These are phyloP conservation scores for Struthio camelus DNA, from an alignment of 2,113 vertebrate species.

Conservation along the genomic window DNA sequence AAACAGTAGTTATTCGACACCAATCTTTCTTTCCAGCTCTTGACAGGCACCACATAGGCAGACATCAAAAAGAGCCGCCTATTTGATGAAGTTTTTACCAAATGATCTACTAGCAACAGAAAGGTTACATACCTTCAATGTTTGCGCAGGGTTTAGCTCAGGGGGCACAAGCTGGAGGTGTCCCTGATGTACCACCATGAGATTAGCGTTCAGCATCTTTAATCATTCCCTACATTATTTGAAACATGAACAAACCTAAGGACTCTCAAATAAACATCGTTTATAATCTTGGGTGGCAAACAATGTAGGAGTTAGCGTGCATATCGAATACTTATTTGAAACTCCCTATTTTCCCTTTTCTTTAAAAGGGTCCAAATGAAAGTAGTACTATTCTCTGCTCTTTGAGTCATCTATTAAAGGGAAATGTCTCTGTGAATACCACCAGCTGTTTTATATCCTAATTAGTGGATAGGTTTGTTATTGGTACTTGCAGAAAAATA, in stretches of 20 bases:
- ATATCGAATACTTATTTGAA: background rate
- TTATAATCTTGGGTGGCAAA: background rate
- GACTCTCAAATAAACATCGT: background rate
- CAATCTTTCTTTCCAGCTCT: background rate
- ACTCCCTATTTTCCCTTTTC: background rate
- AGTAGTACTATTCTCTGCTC: constrained; percentile 32
- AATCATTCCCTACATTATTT: background rate
- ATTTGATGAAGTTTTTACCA: background rate
- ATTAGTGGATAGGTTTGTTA: constrained; percentile 63
- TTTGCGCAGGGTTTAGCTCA: background rate
- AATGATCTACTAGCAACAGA: background rate
- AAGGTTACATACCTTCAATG: background rate
- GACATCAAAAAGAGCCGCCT: background rate
- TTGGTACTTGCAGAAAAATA: constrained; percentile 65
- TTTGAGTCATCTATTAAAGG: constrained; percentile 41
- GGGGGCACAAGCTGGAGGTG: background rate
- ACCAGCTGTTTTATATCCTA: constrained; percentile 72
- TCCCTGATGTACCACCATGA: background rate
- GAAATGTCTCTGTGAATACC: constrained; percentile 39
- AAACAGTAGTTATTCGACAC: background rate
- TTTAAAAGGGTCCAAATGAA: constrained; percentile 48
- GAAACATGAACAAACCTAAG: background rate
- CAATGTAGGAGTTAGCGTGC: constrained; percentile 12
- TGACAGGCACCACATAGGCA: background rate
- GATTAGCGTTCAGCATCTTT: background rate